Evolutionary conservation across 2,113 vertebrate genomes (phyloP), one percentile per base, ranked within the genome.

Genomic region (Epinephelus lanceolatus): DNA sequence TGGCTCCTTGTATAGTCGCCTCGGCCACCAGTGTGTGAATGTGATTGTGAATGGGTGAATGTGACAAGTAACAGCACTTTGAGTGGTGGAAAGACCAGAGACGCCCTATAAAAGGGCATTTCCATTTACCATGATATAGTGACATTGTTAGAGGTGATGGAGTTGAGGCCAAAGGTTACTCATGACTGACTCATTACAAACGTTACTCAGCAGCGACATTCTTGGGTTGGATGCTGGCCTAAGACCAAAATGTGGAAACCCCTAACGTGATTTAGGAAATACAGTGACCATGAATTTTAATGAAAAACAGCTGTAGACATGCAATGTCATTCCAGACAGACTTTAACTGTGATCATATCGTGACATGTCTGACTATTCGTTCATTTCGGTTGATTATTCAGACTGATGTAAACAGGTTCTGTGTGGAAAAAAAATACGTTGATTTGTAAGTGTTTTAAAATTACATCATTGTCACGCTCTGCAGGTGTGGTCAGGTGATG

Each of bases 401-500:
- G 27, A 63, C 14, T 27, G 3, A 77, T 42, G 25, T 10, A 69
- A 55, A 60, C 71, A 13, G 25, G 13, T 45, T 67, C 13, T 59
- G 40, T 81, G 47, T 71, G 30, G 9, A 37, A 65, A 62, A 42
- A 47, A 67, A 49, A 53, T 1, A n/a, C 0, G 23, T n/a, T 11
- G 3, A 33, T 17, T 19, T 67, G 7, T 18, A 59, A 6, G 17
- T 33, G 42, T 76, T 72, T 76, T 23, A 73, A 15, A 18, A 78
- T 82, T 42, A 63, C 18, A 23, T 78, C 62, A 75, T 55, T 52
- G 60, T 71, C 57, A 60, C 2, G 7, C 6, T 66, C 3, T 15
- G 27, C 73, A 90, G 76, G 80, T 81, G 45, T 4, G 65, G 80
- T 88, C 83, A 85, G 75, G 73, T 89, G 80, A 74, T 59, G 40